Evolutionary conservation across 92 coral and sea anemone genomes (phyloP), one percentile per base, ranked within the genome.

Genomic region (Heteractis magnifica): DNA sequence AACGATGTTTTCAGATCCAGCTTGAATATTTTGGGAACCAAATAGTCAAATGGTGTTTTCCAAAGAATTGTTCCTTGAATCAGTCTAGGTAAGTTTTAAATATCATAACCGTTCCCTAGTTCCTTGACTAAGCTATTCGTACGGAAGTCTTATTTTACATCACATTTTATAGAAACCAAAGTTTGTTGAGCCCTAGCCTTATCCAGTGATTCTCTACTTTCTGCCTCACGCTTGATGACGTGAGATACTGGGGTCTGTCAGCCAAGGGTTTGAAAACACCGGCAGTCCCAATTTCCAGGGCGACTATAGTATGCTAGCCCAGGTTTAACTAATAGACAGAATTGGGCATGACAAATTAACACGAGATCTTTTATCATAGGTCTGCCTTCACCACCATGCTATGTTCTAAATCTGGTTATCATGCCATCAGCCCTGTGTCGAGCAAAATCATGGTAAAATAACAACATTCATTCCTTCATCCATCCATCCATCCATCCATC

Each of bases 31-130:
- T 84, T 14, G 89, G 68, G 18, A 26, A 56, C 44, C 65, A 75
- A 52, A 34, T 4, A 51, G 91, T 81, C 15, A 86, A 87, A 3
- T 90, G 94, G 94, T 90, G 94, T 20, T 81, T 70, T 41, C 75
- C 91, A 21, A 59, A 62, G 23, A 83, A 64, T 14, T 90, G 94
- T 62, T 65, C 81, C 10, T 56, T 90, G 49, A 85, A 84, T 56
- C 56, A 78, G 62, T 70, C 75, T 51, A 88, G 89, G 94, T 86
- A 84, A 75, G 86, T 55, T 2, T 0, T 15, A 2, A 34, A 34
- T 34, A 34, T 34, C 44, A 34, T 34, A 34, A 34, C 44, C 44
- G 44, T 2, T 34, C 44, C 44, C 44, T 34, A 2, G 44, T 2
- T 2, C 44, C 44, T 53, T n/a, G 21, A 1, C 3, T 12, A 8